phyloP scores from a whole-genome alignment of 2,888 invertebrate species.

The Lepidocyrtinus sp. region DNA sequence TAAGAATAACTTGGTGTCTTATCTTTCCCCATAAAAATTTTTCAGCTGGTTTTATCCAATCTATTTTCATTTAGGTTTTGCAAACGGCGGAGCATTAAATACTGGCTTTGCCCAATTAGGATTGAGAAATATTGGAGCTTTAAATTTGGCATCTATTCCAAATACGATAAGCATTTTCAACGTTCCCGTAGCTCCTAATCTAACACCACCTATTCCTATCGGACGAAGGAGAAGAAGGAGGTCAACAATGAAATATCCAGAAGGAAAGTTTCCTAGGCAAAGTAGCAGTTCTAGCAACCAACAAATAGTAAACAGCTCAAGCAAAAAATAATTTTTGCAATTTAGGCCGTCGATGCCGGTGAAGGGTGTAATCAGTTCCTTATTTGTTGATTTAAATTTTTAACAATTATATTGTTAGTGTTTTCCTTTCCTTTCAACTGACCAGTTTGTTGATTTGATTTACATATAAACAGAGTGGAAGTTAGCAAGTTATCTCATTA shows the following conservation, averaged over 20 bases:
- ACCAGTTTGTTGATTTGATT: no score
- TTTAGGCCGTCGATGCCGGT: no score
- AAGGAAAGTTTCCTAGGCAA: slow-evolving; percentile 37
- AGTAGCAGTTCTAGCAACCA: neutral
- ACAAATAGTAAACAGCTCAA: no score
- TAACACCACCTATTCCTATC: slow-evolving; percentile 49
- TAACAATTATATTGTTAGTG: neutral
- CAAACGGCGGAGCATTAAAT: slow-evolving; percentile 47
- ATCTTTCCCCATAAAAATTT: no score
- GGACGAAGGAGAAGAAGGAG: slow-evolving; percentile 36
- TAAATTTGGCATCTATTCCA: slow-evolving; percentile 46
- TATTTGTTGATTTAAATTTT: neutral
- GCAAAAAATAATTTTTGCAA: no score
- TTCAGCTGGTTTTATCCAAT: no score
- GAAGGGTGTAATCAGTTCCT: no score
- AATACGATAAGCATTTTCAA: slow-evolving; percentile 56
- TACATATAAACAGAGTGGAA: no score
- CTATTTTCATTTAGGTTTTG: slow-evolving; percentile 44
- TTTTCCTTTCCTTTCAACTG: no score
- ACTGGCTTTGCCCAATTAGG: slow-evolving; percentile 56
- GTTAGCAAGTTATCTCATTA: neutral
- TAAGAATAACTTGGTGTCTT: no score
- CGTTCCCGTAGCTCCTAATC: slow-evolving; percentile 50
- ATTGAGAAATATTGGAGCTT: slow-evolving; percentile 53
- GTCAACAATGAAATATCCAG: slow-evolving; percentile 44